Evolutionary conservation across 2,888 invertebrate genomes (phyloP), one percentile per base, ranked within the genome.

Genomic region (Drepanosiphum platanoidis): DNA sequence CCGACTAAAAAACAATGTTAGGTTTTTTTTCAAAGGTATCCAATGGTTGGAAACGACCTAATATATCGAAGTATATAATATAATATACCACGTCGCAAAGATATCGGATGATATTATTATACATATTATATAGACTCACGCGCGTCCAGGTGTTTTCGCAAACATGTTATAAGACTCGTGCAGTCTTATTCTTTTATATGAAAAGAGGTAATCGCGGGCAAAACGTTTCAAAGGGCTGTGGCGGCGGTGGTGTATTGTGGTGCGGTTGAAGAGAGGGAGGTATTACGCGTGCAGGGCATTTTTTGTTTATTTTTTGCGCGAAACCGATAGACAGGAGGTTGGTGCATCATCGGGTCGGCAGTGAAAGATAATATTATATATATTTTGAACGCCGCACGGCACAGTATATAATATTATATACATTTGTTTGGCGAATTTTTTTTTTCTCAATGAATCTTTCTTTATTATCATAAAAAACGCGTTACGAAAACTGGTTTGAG

Each of bases 401-500:
- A n/a, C n/a, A n/a, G n/a, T n/a, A n/a, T n/a, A 79, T 34, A 68
- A 68, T 79, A 68, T 79, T 42, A 68, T 32, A 61, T 9, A 61
- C n/a, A 27, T 61, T 78, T 68, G 68, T 81, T 58, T 13, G 39
- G 11, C 39, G 81, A 58, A 52, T 58, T 66, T 79, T 78, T 64
- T 30, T 27, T 70, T 58, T 36, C 39, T 83, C 64, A 83, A 83
- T 66, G 82, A 74, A 74, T 64, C 18, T 42, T 39, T 82, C 61
- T n/a, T n/a, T n/a, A 64, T 64, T 46, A 74, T 64, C 46, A 64
- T 70, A 74, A 74, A 82, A 83, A 83, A 74, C 61, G n/a, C 61
- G 74, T 74, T 83, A 74, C 74, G 11, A 66, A 64, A 83, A 83
- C 82, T 34, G 82, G 82, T 83, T 83, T 74, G n/a, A n/a, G 52